These are phyloP conservation scores for Oophaga pumilio DNA, from an alignment of 2,113 vertebrate genomes.

Conservation along the genomic window DNA sequence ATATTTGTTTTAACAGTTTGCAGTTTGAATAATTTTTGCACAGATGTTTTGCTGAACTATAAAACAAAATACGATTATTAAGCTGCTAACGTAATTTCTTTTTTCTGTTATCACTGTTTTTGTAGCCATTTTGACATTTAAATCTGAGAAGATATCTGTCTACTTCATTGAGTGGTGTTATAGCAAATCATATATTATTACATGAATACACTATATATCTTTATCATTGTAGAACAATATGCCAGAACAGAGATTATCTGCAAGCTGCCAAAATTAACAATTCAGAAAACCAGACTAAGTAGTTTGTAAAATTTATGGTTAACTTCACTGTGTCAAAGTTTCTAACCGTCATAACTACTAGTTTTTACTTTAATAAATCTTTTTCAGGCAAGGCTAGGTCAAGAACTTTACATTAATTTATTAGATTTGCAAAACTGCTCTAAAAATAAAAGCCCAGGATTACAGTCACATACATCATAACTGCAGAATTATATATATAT, in stretches of 20 bases:
- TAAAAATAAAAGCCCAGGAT: conserved; percentile 10
- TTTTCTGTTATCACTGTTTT: not conserved
- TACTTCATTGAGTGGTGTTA: not conserved
- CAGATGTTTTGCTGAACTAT: not conserved
- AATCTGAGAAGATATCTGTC: not conserved
- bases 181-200: conserved; percentile 18
- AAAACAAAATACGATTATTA: not conserved
- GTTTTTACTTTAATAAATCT: conserved; percentile 7
- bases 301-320: conserved; percentile 8
- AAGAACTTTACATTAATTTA: not conserved
- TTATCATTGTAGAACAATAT: not conserved
- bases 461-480: not conserved
- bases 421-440: not conserved
- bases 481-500: not conserved
- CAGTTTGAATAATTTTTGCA: no score
- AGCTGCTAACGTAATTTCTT: not conserved
- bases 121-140: not conserved
- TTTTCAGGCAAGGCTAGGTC: not conserved
- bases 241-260: conserved; percentile 14
- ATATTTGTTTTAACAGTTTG: no score
- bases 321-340: not conserved
- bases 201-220: not conserved
- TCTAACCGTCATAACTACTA: conserved; percentile 3
- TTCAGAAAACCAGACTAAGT: conserved; percentile 5
- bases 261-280: conserved; percentile 38